These are phyloP conservation scores for Dinocampus coccinellae DNA, from an alignment of 2,888 invertebrate genomes.

Conservation along the genomic window DNA sequence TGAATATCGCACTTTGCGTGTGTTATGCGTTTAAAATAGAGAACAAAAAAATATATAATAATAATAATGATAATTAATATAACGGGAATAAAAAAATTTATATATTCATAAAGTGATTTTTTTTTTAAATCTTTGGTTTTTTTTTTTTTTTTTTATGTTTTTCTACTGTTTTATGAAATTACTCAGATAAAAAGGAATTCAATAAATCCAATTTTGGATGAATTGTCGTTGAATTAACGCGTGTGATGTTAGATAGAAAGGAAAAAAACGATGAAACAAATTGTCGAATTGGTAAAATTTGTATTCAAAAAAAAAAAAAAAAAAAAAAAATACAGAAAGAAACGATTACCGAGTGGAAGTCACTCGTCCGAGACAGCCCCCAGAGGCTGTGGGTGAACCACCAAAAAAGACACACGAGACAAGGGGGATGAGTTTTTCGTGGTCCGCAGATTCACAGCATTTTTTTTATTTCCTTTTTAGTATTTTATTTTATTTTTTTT, in stretches of 20 bases:
- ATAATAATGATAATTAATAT: too few relatives aligned
- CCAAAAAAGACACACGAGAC: conserved; percentile 7
- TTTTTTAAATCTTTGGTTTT: not conserved
- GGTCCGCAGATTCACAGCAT: not conserved
- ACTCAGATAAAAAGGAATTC: too few relatives aligned
- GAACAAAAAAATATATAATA: too few relatives aligned
- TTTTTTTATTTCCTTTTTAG: conserved; percentile 9
- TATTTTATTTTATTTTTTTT: conserved; percentile 4
- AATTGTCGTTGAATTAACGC: not conserved
- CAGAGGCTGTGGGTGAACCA: conserved; percentile 11
- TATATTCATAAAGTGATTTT: too few relatives aligned
- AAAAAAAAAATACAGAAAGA: conserved; percentile 42
- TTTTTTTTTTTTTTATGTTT: not conserved
- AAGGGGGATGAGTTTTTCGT: conserved; percentile 29
- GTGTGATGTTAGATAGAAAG: conserved; percentile 6
- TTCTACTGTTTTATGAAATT: not conserved
- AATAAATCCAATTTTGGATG: not conserved
- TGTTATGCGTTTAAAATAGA: conserved; percentile 29
- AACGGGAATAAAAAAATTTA: too few relatives aligned
- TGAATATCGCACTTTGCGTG: conserved; percentile 22
- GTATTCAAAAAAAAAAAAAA: conserved; percentile 49
- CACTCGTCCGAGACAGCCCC: conserved; percentile 21
- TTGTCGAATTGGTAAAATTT: conserved; percentile 37
- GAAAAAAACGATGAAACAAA: conserved; percentile 17
- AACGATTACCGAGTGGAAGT: conserved; percentile 50